A percentile compares a stretch with the other conserved stretches of the same genome.
Evolutionary conservation across 2,113 vertebrate species (phyloP).

Genomic region (Anser cygnoides): DNA sequence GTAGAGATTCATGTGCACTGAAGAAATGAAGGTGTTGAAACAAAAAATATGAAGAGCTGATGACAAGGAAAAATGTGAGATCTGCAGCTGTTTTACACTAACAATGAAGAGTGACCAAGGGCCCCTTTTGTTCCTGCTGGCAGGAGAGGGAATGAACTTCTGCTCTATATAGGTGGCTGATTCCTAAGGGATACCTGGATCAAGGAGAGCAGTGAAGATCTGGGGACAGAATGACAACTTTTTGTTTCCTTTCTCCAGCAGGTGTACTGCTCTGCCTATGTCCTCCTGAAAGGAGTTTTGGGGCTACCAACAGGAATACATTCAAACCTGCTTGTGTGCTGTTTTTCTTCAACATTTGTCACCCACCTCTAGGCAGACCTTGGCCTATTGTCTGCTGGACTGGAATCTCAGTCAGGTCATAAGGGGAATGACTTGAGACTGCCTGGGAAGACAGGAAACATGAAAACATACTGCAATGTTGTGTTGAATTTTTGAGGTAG

Average conservation of each 20-base stretch:
- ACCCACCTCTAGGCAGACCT: neutral
- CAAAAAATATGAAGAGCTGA: neutral
- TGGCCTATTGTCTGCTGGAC: neutral
- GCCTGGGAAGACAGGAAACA: neutral
- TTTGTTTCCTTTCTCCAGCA: neutral
- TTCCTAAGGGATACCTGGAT: neutral
- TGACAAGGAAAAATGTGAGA: neutral
- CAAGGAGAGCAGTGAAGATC: neutral
- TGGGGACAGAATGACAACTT: neutral
- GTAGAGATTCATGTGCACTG: neutral
- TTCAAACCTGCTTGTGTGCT: neutral
- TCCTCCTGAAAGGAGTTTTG: neutral
- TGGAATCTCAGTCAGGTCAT: neutral
- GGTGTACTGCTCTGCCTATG: accelerated
- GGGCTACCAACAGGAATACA: neutral
- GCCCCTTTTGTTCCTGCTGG: neutral
- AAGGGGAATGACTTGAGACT: neutral
- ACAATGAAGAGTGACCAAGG: neutral
- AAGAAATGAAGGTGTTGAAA: neutral
- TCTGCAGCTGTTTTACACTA: neutral
- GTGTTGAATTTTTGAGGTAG: neutral
- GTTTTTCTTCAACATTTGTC: neutral
- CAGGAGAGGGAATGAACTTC: neutral
- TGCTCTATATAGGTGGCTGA: neutral
- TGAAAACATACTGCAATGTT: neutral